These are phyloP conservation scores for Podarcis siculus DNA, from an alignment of 2,797 vertebrate species.

Conservation along the genomic window DNA sequence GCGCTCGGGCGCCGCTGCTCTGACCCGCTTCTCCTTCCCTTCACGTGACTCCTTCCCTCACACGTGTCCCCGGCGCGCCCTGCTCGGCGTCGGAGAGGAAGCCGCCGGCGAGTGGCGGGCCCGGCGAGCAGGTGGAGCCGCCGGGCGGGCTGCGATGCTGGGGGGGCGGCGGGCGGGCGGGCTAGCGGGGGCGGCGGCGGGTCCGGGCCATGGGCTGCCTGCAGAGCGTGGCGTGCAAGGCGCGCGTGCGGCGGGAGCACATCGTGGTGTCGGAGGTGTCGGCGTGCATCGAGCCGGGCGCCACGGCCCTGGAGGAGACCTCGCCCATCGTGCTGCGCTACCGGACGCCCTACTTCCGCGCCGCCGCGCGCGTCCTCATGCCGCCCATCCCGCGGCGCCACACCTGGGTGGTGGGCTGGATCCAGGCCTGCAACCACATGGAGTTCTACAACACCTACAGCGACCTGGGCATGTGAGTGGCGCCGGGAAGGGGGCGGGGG, in stretches of 20 bases:
- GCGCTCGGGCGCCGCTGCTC: background rate
- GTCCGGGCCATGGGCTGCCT: conserved; percentile 90
- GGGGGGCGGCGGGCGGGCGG: conserved; percentile 42
- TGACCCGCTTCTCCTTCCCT: background rate
- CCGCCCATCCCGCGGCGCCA: conserved; percentile 93
- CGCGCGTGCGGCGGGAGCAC: conserved; percentile 93
- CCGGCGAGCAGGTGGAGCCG: conserved; percentile 8
- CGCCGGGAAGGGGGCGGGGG: too few species aligned
- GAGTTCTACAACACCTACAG: conserved; percentile 99
- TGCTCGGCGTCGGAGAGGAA: background rate
- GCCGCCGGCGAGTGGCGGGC: background rate
- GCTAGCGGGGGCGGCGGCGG: conserved; percentile 51
- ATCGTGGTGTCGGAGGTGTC: conserved; percentile 95
- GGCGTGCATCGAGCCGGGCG: conserved; percentile 93
- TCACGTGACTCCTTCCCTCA: background rate
- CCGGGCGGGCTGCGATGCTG: conserved; percentile 44
- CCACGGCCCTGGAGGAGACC: conserved; percentile 94
- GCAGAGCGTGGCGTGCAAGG: conserved; percentile 97
- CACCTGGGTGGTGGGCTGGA: conserved; percentile 98
- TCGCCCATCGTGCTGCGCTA: conserved; percentile 97
- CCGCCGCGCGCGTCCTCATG: conserved; percentile 93
- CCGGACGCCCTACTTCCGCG: conserved; percentile 98
- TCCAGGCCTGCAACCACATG: conserved; percentile 99
- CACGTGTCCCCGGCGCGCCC: conserved; percentile 15
- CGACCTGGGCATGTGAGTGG: conserved; percentile 73